These are phyloP conservation scores for Sphaeridia pumilis DNA, from an alignment of 2,888 invertebrate species.

Conservation along the genomic window DNA sequence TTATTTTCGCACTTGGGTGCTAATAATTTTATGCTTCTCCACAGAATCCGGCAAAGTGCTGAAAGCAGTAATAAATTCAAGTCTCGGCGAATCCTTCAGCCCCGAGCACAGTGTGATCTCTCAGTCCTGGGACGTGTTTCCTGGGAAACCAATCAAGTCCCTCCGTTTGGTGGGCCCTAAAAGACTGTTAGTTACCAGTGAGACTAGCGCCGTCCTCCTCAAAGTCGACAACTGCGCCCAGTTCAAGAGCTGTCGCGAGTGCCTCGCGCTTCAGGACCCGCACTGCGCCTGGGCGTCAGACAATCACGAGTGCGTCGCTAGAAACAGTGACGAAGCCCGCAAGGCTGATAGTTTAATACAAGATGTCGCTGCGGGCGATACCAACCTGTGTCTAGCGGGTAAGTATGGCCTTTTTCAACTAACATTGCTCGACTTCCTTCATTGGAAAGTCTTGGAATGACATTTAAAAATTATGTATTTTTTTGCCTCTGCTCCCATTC, in stretches of 20 bases:
- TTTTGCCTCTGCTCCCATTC: not conserved
- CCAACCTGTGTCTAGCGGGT: slow-evolving; percentile 24
- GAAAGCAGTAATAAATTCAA: slow-evolving; percentile 74
- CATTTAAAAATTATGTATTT: too few species aligned
- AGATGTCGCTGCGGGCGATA: slow-evolving; percentile 23
- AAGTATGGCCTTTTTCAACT: not conserved
- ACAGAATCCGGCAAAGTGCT: slow-evolving; percentile 82
- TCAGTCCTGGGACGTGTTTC: slow-evolving; percentile 47
- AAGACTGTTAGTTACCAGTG: slow-evolving; percentile 69
- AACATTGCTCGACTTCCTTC: too few species aligned
- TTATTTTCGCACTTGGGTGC: not conserved
- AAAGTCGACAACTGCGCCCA: slow-evolving; percentile 67
- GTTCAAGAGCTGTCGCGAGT: slow-evolving; percentile 53
- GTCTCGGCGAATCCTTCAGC: not conserved
- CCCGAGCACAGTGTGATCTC: slow-evolving; percentile 27
- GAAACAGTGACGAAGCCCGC: slow-evolving; percentile 47
- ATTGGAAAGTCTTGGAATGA: too few species aligned
- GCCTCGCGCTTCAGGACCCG: slow-evolving; percentile 86
- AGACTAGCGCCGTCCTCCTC: slow-evolving; percentile 71
- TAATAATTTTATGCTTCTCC: slow-evolving; percentile 15
- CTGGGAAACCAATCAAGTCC: slow-evolving; percentile 27
- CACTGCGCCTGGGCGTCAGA: slow-evolving; percentile 90
- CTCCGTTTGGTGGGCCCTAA: slow-evolving; percentile 25
- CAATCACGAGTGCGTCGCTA: slow-evolving; percentile 46
- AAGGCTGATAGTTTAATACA: slow-evolving; percentile 14